phyloP scores from a whole-genome alignment of 1,140 invertebrate genomes.

The Ditylenchus dipsaci region DNA sequence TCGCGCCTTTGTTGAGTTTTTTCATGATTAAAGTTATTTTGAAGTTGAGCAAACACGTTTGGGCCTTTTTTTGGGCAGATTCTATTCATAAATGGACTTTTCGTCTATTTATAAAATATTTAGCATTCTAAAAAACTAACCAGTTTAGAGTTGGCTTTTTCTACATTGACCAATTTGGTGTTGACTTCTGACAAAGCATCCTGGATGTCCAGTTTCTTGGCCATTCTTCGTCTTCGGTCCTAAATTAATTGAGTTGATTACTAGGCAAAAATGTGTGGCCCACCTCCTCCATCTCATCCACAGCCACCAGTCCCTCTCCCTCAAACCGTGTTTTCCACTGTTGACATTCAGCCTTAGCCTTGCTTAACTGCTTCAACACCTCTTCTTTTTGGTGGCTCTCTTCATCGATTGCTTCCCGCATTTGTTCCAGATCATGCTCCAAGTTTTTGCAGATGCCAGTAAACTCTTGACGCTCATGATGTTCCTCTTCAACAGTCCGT shows the following conservation, averaged over 20 bases:
- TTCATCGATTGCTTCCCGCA: slow-evolving; percentile 63
- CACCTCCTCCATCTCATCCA: slow-evolving; percentile 41
- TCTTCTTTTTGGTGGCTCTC: slow-evolving; percentile 61
- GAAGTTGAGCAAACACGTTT: too few relatives aligned
- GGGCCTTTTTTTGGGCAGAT: too few relatives aligned
- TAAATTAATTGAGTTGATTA: too few relatives aligned
- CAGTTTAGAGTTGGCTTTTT: slow-evolving; percentile 93
- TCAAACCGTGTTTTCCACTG: slow-evolving; percentile 53
- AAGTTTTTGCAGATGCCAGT: slow-evolving; percentile 50
- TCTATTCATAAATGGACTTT: too few relatives aligned
- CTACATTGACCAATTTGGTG: slow-evolving; percentile 87
- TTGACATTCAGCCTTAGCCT: slow-evolving; percentile 58
- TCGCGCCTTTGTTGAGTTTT: too few relatives aligned
- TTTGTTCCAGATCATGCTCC: slow-evolving; percentile 62
- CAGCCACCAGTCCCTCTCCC: slow-evolving; percentile 40
- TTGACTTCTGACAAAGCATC: slow-evolving; percentile 93
- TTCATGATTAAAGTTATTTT: too few relatives aligned
- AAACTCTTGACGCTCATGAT: slow-evolving; percentile 29
- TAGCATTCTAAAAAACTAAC: background rate
- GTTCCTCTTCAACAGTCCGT: slow-evolving; percentile 38
- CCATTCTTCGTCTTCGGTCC: slow-evolving; percentile 72
- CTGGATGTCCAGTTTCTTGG: slow-evolving; percentile 90
- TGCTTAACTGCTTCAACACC: slow-evolving; percentile 60
- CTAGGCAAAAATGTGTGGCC: too few relatives aligned
- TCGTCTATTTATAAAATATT: too few relatives aligned